These are phyloP conservation scores for Propsilocerus akamusi DNA, from an alignment of 1,140 invertebrate species.

Conservation along the genomic window DNA sequence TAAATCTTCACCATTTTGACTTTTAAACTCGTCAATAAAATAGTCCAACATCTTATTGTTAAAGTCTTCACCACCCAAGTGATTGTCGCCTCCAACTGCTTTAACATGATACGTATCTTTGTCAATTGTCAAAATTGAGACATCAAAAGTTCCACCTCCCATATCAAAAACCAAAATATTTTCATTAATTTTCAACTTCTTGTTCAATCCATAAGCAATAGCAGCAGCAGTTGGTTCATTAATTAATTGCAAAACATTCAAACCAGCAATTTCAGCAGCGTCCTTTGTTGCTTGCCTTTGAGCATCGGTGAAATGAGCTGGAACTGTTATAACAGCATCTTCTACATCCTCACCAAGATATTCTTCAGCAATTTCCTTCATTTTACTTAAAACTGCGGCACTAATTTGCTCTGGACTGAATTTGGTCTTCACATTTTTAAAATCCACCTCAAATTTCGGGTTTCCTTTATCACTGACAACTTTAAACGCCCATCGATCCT, in stretches of 20 bases:
- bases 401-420: conserved; percentile 40
- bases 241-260: conserved; percentile 33
- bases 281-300: conserved; percentile 25
- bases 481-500: neutral
- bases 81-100: conserved; percentile 74
- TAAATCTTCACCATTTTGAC: neutral
- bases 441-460: conserved; percentile 18
- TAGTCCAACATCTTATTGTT: neutral
- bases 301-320: conserved; percentile 24
- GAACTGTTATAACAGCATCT: conserved; percentile 31
- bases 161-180: conserved; percentile 35
- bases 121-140: conserved; percentile 45
- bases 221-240: conserved; percentile 39
- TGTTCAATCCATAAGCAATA: conserved; percentile 29
- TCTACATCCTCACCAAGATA: conserved; percentile 37
- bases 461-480: neutral
- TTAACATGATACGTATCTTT: conserved; percentile 39
- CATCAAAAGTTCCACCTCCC: conserved; percentile 50
- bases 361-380: conserved; percentile 50
- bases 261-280: conserved; percentile 35
- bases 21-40: neutral
- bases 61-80: too few species aligned
- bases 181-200: conserved; percentile 28
- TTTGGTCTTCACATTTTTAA: conserved; percentile 24
- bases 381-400: conserved; percentile 43